Evolutionary conservation across 2,797 vertebrate species (phyloP).

Genomic region (Eutrigla gurnardus): DNA sequence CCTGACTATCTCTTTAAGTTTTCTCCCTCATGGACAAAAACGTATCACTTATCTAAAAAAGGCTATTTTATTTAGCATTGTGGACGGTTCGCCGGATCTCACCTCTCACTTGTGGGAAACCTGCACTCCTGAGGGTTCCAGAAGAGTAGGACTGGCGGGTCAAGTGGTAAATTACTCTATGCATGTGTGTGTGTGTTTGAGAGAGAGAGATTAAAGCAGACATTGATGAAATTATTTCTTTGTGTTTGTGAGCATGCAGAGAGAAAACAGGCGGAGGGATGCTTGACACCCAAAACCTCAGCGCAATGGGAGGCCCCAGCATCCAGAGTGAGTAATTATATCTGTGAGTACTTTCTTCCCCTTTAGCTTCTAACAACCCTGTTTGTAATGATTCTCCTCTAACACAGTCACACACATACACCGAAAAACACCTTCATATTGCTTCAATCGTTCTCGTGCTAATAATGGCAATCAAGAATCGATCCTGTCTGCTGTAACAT

Average conservation of each 20-base stretch:
- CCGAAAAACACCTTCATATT: slow-evolving; percentile 42
- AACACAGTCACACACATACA: slow-evolving; percentile 24
- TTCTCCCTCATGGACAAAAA: slow-evolving; percentile 10
- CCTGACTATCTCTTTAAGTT: slow-evolving; percentile 4
- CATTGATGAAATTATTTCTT: slow-evolving; percentile 68
- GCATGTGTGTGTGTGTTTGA: slow-evolving; percentile 6
- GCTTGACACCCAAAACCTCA: slow-evolving; percentile 66
- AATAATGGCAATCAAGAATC: slow-evolving; percentile 56
- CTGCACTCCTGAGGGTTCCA: slow-evolving; percentile 22
- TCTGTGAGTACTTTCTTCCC: slow-evolving; percentile 62
- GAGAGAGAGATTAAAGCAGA: slow-evolving; percentile 64
- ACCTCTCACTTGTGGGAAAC: slow-evolving; percentile 20
- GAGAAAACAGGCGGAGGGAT: slow-evolving; percentile 62
- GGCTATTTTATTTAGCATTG: slow-evolving; percentile 47
- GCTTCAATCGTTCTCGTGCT: slow-evolving; percentile 43
- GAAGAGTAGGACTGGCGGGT: slow-evolving; percentile 10
- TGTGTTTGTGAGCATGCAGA: slow-evolving; percentile 56
- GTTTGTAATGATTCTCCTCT: slow-evolving; percentile 55
- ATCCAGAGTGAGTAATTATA: slow-evolving; percentile 73
- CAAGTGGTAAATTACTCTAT: slow-evolving; percentile 30
- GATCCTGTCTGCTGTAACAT: slow-evolving; percentile 49
- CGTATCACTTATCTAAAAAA: not conserved
- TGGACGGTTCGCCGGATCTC: slow-evolving; percentile 39
- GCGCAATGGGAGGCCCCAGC: slow-evolving; percentile 54
- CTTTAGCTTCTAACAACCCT: slow-evolving; percentile 45